Conservation (phyloP, 2,797 vertebrate species). For the Scyliorhinus canicula region DNA sequence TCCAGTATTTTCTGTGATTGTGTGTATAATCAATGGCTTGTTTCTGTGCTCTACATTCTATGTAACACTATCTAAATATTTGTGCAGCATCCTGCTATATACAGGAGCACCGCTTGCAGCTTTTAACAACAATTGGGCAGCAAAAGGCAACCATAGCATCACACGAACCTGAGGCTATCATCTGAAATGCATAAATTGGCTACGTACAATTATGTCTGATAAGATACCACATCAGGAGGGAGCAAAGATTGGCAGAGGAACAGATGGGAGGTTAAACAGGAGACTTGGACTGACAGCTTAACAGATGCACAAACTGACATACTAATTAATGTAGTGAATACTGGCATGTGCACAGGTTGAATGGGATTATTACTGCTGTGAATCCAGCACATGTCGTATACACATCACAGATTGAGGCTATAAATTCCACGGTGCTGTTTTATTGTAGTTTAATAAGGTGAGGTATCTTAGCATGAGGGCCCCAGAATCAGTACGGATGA, state of each 20-base stretch:
- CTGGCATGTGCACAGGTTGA: neutral
- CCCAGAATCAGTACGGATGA: neutral
- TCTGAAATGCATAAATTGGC: neutral
- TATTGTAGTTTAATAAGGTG: neutral
- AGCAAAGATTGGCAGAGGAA: constrained; percentile 8
- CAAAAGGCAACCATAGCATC: neutral
- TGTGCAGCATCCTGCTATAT: neutral
- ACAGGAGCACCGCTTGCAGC: neutral
- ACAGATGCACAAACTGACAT: constrained; percentile 35
- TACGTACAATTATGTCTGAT: constrained; percentile 18
- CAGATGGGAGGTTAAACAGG: constrained; percentile 34
- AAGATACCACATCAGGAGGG: neutral
- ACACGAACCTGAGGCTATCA: neutral
- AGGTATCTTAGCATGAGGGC: neutral
- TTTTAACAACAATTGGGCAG: neutral
- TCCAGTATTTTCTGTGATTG: too few species aligned
- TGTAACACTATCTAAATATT: neutral
- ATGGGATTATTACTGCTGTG: neutral
- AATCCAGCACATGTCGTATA: neutral
- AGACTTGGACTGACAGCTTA: constrained; percentile 29
- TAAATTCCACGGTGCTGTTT: too few species aligned
- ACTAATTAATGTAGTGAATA: constrained; percentile 25
- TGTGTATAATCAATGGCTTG: neutral
- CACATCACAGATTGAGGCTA: neutral
- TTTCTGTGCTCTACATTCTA: neutral